Base-by-base conservation (phyloP, 2,113 vertebrate genomes). In the Hiodon alosoides region DNA sequence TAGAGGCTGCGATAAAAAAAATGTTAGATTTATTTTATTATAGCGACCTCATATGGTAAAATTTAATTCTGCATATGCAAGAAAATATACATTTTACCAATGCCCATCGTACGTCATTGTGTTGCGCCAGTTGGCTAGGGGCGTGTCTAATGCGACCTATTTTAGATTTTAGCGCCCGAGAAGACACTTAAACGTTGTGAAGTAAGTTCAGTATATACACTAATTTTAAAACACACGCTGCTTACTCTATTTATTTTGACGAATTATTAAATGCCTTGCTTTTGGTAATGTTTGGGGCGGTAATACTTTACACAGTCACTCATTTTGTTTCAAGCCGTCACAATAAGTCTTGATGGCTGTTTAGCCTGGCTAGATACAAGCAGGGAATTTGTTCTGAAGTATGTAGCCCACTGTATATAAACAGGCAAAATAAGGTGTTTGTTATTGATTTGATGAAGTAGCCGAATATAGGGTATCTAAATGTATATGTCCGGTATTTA, bases 141-240 rank as follows among this genome's bases (percentile, higher is more conserved):
- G 31, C 7, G 65, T 67, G 5, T 55, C 31, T 31, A 31, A 54
- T 9, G 16, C 51, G 67, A 69, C 67, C n/a, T 47, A 46, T 48
- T 67, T 47, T 55, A 10, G 57, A 58, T 74, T 74, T 74, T 14
- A 58, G 73, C 73, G 73, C 11, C 67, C 69, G 17, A 6, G 31
- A 31, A 57, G 64, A 10, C 16, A 14, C 54, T 58, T 52, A 46
- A 48, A 68, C 17, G 17, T 7, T n/a, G 50, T 16, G 3, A 58
- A 11, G 73, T 75, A 68, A 68, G 73, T 75, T 8, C 62, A 57
- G 62, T 10, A 10, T 55, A 4, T 4, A 11, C 3, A 57, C 55
- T 9, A n/a, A 73, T 3, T 46, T 55, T 50, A 74, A 11, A 58
- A n/a, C 53, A 58, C 64, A 67, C 2, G 46, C 9, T 66, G 8